Conservation (phyloP, 1,140 invertebrate genomes). For the Hylaeus anthracinus region DNA sequence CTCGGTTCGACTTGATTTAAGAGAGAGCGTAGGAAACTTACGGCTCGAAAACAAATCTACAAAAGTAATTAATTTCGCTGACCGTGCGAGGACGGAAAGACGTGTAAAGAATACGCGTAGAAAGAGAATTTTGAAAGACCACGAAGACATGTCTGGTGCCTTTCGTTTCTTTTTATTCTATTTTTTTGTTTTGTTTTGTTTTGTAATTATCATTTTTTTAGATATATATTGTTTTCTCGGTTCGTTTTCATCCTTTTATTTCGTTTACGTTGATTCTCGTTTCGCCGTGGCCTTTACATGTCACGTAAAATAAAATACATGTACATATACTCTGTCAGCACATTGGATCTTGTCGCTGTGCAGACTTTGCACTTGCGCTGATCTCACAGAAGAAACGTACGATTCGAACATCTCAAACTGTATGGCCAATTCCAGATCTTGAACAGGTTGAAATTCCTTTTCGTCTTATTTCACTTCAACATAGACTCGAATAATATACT, state of each 20-base stretch:
- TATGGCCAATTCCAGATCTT: background rate
- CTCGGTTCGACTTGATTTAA: slow-evolving; percentile 1
- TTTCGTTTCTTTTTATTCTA: background rate
- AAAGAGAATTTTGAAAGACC: slow-evolving; percentile 28
- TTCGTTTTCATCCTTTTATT: background rate
- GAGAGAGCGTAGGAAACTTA: slow-evolving; percentile 25
- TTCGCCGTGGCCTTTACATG: background rate
- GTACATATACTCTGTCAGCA: slow-evolving; percentile 10
- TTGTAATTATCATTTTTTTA: background rate
- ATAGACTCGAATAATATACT: background rate
- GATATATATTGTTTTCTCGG: background rate
- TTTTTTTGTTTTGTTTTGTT: background rate
- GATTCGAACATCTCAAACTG: background rate
- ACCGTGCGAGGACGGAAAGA: slow-evolving; percentile 52
- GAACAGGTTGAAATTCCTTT: too few species aligned
- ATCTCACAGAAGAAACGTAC: background rate
- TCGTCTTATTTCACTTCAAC: too few species aligned
- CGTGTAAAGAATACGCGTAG: slow-evolving; percentile 32
- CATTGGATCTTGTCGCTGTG: background rate
- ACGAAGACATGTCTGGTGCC: background rate
- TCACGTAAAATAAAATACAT: background rate
- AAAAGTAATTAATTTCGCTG: slow-evolving; percentile 48
- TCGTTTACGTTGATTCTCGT: background rate
- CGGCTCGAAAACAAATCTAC: slow-evolving; percentile 54
- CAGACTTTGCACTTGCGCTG: background rate